phyloP scores from a whole-genome alignment of 2,888 invertebrate genomes.

The Ormia ochracea region DNA sequence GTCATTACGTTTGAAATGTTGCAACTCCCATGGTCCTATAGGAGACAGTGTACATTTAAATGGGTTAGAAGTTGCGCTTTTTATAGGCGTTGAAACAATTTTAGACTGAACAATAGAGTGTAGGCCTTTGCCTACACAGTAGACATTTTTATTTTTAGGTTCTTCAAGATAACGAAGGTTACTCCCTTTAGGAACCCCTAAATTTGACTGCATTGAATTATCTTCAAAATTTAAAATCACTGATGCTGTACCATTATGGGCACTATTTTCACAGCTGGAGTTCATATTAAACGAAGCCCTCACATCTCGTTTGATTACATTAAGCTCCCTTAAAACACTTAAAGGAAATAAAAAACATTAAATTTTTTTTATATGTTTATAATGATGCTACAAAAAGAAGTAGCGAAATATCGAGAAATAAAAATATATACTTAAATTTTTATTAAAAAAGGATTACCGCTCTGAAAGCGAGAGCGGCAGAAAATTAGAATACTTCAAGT shows the following conservation, averaged over 20 bases:
- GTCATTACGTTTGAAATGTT: constrained; percentile 37
- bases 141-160: background rate
- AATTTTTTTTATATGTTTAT: no score
- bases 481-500: background rate
- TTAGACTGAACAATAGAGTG: background rate
- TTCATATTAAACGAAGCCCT: constrained; percentile 71
- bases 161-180: background rate
- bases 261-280: constrained; percentile 72
- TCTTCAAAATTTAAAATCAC: background rate
- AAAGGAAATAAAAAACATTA: background rate
- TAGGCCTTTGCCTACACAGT: background rate
- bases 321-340: constrained; percentile 68
- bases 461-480: no score
- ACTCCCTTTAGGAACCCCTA: background rate
- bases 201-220: background rate
- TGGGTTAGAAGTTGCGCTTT: constrained; percentile 61
- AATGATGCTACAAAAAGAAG: no score
- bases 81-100: constrained; percentile 69
- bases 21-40: constrained; percentile 66
- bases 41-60: constrained; percentile 72
- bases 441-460: no score
- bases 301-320: constrained; percentile 68
- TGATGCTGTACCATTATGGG: background rate
- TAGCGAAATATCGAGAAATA: no score
- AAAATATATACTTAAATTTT: no score